Percentiles rank a stretch among this genome's conserved stretches.
Conservation (phyloP, 2,888 invertebrate species). For the Diloba caeruleocephala region DNA sequence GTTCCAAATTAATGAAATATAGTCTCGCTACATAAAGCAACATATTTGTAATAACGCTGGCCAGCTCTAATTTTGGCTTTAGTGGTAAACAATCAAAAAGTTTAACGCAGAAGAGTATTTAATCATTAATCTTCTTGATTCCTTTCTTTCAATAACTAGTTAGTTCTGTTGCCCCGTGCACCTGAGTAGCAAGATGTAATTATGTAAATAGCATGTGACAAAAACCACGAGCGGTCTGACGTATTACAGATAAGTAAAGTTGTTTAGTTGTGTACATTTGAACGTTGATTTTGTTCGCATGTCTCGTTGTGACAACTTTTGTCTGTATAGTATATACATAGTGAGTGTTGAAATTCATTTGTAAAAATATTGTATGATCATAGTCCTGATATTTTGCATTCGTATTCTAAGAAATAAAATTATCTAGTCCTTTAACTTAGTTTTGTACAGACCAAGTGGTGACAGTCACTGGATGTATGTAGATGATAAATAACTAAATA, state of each 20-base stretch:
- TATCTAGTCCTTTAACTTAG: too few relatives aligned
- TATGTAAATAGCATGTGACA: conserved; percentile 67
- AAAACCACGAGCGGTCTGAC: conserved; percentile 59
- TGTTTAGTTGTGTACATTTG: conserved; percentile 52
- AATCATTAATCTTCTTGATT: too few relatives aligned
- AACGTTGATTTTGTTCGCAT: conserved; percentile 49
- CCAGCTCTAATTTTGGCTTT: too few relatives aligned
- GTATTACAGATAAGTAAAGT: conserved; percentile 60
- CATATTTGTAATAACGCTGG: too few relatives aligned
- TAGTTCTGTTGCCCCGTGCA: conserved; percentile 26
- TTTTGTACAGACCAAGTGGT: too few relatives aligned
- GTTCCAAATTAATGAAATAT: neutral
- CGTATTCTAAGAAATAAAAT: too few relatives aligned
- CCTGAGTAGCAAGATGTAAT: conserved; percentile 37
- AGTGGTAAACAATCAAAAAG: too few relatives aligned
- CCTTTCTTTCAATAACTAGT: neutral
- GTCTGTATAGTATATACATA: conserved; percentile 25
- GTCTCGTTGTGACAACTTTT: conserved; percentile 34
- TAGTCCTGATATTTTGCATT: too few relatives aligned
- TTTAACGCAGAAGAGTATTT: too few relatives aligned
- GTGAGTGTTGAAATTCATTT: conserved; percentile 42
- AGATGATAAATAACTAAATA: too few relatives aligned
- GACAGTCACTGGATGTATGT: too few relatives aligned
- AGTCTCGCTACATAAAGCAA: too few relatives aligned
- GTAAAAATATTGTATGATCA: neutral